A percentile compares a stretch with the other conserved stretches of the same genome.
Evolutionary conservation across 2,113 vertebrate species (phyloP).

Genomic region (Leiothrix lutea): DNA sequence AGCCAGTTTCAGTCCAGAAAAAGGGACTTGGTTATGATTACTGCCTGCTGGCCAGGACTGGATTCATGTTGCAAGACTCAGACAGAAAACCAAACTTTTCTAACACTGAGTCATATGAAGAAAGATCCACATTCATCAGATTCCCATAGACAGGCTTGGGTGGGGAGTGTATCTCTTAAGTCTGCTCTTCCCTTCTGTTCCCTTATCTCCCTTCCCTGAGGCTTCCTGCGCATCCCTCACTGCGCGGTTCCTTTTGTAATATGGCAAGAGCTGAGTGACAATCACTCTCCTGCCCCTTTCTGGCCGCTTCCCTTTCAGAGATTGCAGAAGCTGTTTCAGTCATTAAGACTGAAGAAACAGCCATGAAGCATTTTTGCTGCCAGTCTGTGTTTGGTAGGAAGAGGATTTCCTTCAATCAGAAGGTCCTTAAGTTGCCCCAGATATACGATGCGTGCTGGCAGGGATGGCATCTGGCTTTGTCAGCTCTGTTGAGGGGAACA

Average conservation of each 20-base stretch:
- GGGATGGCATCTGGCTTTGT: slow-evolving; percentile 17
- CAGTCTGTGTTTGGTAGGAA: not conserved
- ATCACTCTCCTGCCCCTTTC: not conserved
- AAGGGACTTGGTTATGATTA: not conserved
- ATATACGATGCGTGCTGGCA: not conserved
- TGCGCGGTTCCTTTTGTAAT: accelerated
- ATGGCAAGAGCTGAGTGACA: not conserved
- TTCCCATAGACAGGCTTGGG: not conserved
- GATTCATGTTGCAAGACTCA: not conserved
- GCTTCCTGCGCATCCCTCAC: not conserved
- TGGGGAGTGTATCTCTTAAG: not conserved
- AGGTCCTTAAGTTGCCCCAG: slow-evolving; percentile 2
- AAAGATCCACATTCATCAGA: not conserved
- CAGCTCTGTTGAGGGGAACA: slow-evolving; percentile 5
- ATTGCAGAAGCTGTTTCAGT: not conserved
- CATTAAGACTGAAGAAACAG: not conserved
- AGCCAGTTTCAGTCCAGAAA: not conserved
- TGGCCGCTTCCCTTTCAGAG: not conserved
- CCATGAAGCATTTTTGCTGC: not conserved
- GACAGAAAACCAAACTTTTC: not conserved
- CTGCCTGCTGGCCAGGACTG: not conserved
- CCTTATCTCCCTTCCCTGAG: not conserved
- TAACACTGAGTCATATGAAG: not conserved
- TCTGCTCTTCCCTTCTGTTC: not conserved
- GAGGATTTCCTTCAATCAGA: slow-evolving; percentile 17